Base-by-base conservation (phyloP, 2,797 vertebrate species). In the Ptychobarbus kaznakovi region DNA sequence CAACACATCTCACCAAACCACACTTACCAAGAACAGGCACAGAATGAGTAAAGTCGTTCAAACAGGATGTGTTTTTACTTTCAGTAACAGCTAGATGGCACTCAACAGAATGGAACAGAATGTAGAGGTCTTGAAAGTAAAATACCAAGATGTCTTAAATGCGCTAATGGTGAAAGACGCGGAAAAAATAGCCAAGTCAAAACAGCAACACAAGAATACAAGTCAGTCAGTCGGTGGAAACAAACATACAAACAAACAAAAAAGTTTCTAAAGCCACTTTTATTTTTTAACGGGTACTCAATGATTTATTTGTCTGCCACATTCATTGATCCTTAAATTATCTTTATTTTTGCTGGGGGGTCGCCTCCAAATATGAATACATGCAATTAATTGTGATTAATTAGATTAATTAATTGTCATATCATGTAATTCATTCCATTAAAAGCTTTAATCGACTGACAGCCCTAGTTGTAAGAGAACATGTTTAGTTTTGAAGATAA, bases 401-500 rank as follows among this genome's bases (percentile, higher is more conserved):
- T 69, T 81, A 51, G 28, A 6, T 80, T 6, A 69, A 80, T 35
- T 80, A 65, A 35, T 80, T 69, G 63, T 80, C 79, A 49, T 63
- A 66, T 80, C 61, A 38, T 38, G 28, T 35, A 53, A 69, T 51
- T 69, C 40, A 81, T 81, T 51, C 22, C 65, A 81, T 81, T 53
- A 11, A 69, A 69, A 51, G 44, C 69, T 81, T 69, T 10, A 81
- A 51, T 51, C 4, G 46, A 38, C 44, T n/a, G 79, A 81, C 46
- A 68, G 65, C 63, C 63, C 40, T 70, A 32, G 63, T 35, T 68
- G 25, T 40, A n/a, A 70, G 20, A 16, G 22, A 81, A n/a, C 66
- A 70, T 70, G 35, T 38, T 70, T 70, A 81, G 80, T 81, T 49
- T 65, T 72, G 28, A 73, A 35, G 51, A 70, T 58, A 66, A 79